phyloP scores from a whole-genome alignment of 2,888 invertebrate species.

The Cinara cedri region DNA sequence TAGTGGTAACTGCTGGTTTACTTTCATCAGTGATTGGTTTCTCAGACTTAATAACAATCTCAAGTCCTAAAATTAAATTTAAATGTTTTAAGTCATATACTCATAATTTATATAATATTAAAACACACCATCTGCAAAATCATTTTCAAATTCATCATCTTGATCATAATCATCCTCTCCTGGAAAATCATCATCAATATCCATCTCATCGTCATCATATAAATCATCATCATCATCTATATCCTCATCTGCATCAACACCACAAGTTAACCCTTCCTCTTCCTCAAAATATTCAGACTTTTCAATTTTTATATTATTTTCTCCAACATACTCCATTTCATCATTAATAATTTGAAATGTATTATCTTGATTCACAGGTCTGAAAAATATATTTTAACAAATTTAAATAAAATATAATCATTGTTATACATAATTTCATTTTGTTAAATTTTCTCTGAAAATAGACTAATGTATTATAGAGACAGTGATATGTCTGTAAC shows the following conservation, averaged over 20 bases:
- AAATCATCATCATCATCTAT: constrained; percentile 11
- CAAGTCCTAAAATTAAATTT: constrained; percentile 27
- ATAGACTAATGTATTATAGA: too few species aligned
- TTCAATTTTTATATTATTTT: constrained; percentile 27
- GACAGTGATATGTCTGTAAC: too few species aligned
- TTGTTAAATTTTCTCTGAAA: background rate
- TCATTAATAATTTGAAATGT: constrained; percentile 44
- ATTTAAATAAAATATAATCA: background rate
- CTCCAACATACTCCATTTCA: constrained; percentile 42
- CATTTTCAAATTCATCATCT: constrained; percentile 6
- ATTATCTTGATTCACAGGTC: constrained; percentile 45
- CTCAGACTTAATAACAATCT: background rate
- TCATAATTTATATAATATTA: background rate
- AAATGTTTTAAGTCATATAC: background rate
- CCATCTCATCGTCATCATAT: constrained; percentile 7
- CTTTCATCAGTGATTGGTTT: constrained; percentile 8
- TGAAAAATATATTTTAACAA: background rate
- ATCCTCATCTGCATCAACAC: constrained; percentile 32
- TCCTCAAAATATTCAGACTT: constrained; percentile 14
- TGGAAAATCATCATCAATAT: constrained; percentile 35
- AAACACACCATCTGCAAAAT: constrained; percentile 32
- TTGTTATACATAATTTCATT: too few species aligned
- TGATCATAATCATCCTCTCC: constrained; percentile 31
- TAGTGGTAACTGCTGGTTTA: background rate
- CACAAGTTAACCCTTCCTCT: background rate